phyloP scores from a whole-genome alignment of 2,113 vertebrate genomes.

The Eidolon helvum region DNA sequence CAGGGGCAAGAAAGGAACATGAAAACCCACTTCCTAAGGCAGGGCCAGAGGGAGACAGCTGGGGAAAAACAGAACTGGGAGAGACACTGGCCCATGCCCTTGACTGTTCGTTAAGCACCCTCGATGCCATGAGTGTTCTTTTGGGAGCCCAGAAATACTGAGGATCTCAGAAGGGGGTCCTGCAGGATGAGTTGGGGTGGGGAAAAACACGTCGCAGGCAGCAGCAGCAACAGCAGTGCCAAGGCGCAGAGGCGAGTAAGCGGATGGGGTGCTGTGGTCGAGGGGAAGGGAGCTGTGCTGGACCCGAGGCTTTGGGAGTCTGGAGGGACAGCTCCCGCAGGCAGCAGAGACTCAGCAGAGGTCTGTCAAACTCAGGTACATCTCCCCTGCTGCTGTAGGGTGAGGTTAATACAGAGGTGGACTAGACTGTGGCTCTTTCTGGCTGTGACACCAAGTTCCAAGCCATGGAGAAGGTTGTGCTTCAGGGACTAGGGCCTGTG shows the following conservation, averaged over 20 bases:
- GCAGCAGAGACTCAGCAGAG: fast-evolving
- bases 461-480: not conserved
- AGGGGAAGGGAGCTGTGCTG: not conserved
- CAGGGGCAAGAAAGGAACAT: not conserved
- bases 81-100: not conserved
- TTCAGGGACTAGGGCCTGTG: not conserved
- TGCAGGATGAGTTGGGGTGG: not conserved
- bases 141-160: not conserved
- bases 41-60: not conserved
- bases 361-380: not conserved
- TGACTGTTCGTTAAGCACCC: not conserved
- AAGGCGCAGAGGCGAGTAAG: not conserved
- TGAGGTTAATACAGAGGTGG: not conserved
- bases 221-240: not conserved
- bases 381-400: fast-evolving
- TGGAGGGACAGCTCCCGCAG: not conserved
- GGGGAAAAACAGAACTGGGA: not conserved
- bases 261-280: not conserved
- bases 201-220: not conserved
- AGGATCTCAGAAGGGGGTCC: not conserved
- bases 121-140: not conserved
- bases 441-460: not conserved
- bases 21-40: not conserved
- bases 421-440: fast-evolving
- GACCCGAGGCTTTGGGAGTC: not conserved